Conservation (phyloP, 2,113 vertebrate genomes). For the Clarias magur region DNA sequence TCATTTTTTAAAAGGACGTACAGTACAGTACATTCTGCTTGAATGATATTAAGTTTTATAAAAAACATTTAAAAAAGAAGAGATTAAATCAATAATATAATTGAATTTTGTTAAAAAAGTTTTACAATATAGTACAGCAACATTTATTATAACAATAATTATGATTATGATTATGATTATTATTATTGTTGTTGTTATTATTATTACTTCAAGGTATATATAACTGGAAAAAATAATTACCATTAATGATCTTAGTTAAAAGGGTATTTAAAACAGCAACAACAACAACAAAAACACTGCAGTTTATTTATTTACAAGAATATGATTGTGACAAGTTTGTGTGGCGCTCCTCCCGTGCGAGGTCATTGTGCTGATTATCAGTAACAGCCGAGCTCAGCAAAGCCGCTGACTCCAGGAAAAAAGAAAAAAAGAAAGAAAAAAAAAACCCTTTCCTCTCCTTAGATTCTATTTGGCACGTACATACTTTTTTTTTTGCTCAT, state of each 20-base stretch:
- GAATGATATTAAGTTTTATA: not conserved
- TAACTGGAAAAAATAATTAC: not conserved
- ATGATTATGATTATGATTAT: not conserved
- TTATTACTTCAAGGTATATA: not conserved
- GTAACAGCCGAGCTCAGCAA: constrained; percentile 51
- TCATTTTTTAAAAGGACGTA: not conserved
- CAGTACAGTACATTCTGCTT: no score
- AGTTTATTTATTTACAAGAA: not conserved
- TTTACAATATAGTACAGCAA: not conserved
- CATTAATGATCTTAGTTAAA: not conserved
- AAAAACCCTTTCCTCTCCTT: constrained; percentile 61
- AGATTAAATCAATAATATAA: not conserved
- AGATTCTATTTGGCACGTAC: constrained; percentile 48
- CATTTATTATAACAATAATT: no score
- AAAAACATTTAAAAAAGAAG: not conserved
- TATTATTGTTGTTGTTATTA: not conserved
- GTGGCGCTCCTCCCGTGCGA: not conserved
- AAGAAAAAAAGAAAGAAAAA: not conserved
- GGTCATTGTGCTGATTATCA: constrained; percentile 32
- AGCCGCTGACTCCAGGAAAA: not conserved
- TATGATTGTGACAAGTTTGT: not conserved
- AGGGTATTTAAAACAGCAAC: not conserved
- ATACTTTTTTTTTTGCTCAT: constrained; percentile 75
- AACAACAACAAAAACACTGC: not conserved
- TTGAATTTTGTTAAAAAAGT: not conserved